Percentiles rank a stretch among this genome's conserved stretches.
Evolutionary conservation across 2,113 vertebrate species (phyloP).

Genomic region (Trichechus manatus): DNA sequence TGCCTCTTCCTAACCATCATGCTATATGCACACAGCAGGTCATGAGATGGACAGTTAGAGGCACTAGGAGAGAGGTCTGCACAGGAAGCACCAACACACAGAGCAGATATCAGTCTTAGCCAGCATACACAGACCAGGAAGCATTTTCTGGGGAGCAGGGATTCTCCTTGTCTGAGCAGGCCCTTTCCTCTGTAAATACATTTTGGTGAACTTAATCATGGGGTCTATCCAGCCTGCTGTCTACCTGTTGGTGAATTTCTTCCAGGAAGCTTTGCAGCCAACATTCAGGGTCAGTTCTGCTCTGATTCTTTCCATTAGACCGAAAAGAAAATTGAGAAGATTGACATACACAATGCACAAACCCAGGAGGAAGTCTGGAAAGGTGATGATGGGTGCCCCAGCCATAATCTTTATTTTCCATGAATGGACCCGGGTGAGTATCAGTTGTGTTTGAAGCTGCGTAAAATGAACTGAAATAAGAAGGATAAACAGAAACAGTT

Average conservation of each 20-base stretch:
- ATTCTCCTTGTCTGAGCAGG: neutral
- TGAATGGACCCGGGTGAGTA: constrained; percentile 81
- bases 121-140: neutral
- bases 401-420: constrained; percentile 87
- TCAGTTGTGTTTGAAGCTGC: constrained; percentile 79
- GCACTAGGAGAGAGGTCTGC: rapidly evolving
- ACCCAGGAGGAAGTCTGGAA: neutral
- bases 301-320: constrained; percentile 33
- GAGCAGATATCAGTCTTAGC: neutral
- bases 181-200: neutral
- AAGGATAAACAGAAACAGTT: constrained; percentile 83
- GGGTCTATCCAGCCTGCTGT: neutral
- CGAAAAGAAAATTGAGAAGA: constrained; percentile 79
- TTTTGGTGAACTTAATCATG: neutral
- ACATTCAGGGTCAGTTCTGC: neutral
- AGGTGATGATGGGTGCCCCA: constrained; percentile 59
- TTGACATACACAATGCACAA: neutral
- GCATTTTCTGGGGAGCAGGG: neutral
- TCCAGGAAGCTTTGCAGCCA: neutral
- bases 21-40: neutral
- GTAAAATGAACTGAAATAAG: constrained; percentile 85
- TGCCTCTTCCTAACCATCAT: neutral
- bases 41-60: neutral
- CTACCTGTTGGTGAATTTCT: neutral
- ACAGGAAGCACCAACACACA: too few species aligned